phyloP scores from a whole-genome alignment of 1,140 invertebrate species.

The Aricia agestis region DNA sequence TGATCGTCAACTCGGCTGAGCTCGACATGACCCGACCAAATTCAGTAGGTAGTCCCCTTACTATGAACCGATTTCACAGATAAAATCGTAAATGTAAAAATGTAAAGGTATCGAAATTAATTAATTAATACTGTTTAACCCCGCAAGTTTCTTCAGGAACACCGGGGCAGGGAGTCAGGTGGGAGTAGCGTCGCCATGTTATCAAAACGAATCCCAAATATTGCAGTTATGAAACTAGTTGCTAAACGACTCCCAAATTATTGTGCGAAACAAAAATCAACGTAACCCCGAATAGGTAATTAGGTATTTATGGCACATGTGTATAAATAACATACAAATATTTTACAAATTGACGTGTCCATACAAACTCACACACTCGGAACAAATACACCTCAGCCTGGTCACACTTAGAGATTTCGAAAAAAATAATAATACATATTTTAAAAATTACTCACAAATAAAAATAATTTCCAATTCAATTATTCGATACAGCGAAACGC shows the following conservation, averaged over 20 bases:
- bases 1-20: too few relatives aligned
- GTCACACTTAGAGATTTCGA: not conserved
- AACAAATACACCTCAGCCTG: not conserved
- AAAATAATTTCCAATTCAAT: too few relatives aligned
- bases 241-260: constrained; percentile 25
- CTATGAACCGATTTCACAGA: too few relatives aligned
- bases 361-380: constrained; percentile 38
- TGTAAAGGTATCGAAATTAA: constrained; percentile 68
- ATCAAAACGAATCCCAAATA: constrained; percentile 14
- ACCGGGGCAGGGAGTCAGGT: constrained; percentile 38
- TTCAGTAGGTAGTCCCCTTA: too few relatives aligned
- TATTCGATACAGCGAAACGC: too few relatives aligned
- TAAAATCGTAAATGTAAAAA: constrained; percentile 42
- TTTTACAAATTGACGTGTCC: constrained; percentile 48
- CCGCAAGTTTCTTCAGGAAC: constrained; percentile 41
- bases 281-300: constrained; percentile 43
- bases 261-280: constrained; percentile 42
- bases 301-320: constrained; percentile 67
- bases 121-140: constrained; percentile 73
- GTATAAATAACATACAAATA: constrained; percentile 57
- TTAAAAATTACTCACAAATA: too few relatives aligned
- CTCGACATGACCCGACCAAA: too few relatives aligned
- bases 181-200: constrained; percentile 32
- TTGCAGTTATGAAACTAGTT: constrained; percentile 11
- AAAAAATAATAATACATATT: too few relatives aligned